Conservation (phyloP, 2,888 invertebrate species). For the Papilio protenor region DNA sequence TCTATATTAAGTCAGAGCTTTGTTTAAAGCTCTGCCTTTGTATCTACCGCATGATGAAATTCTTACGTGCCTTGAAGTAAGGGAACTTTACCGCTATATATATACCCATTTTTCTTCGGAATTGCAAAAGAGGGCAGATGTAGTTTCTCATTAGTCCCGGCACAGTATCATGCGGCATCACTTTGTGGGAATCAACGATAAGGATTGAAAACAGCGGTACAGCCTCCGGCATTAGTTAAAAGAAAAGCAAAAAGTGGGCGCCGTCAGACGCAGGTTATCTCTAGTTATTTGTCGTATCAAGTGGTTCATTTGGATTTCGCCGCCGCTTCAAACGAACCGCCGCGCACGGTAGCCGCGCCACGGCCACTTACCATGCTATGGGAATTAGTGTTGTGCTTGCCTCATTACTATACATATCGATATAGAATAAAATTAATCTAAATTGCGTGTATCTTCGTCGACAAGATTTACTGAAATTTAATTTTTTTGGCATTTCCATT, state of each 20-base stretch:
- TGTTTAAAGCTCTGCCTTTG: neutral
- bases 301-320: conserved; percentile 70
- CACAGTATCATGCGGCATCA: conserved; percentile 32
- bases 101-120: conserved; percentile 4
- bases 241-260: conserved; percentile 72
- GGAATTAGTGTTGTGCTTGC: conserved; percentile 38
- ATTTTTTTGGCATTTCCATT: too few relatives aligned
- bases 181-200: conserved; percentile 54
- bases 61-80: neutral
- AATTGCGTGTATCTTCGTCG: neutral
- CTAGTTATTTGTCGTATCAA: conserved; percentile 81
- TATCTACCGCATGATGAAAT: neutral
- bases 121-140: conserved; percentile 24
- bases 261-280: conserved; percentile 73
- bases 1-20: neutral
- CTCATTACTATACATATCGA: conserved; percentile 6
- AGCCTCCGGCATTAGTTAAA: conserved; percentile 67
- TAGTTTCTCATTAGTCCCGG: conserved; percentile 28
- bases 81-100: conserved; percentile 4
- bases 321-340: conserved; percentile 72
- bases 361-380: conserved; percentile 58
- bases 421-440: neutral
- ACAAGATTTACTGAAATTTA: too few relatives aligned
- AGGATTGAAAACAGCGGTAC: conserved; percentile 58
- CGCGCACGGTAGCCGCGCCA: conserved; percentile 75